Evolutionary conservation across 2,888 invertebrate species (phyloP).

Genomic region (Erebia palarica): DNA sequence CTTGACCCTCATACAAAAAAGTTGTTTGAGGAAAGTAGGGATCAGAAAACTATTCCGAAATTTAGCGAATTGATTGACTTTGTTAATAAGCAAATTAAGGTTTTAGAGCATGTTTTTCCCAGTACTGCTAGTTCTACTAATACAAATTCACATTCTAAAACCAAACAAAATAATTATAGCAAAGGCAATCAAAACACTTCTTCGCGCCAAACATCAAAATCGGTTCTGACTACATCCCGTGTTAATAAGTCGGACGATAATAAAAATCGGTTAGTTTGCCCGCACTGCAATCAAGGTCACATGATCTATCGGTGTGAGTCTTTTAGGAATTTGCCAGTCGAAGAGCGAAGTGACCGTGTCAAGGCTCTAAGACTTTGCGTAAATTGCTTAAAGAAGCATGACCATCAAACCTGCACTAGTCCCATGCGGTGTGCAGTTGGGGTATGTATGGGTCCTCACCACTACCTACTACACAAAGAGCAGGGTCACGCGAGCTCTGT

Average conservation of each 20-base stretch:
- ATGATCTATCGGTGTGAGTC: background rate
- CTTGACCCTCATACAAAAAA: conserved; percentile 25
- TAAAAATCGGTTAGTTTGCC: background rate
- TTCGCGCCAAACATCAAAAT: background rate
- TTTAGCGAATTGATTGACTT: conserved; percentile 21
- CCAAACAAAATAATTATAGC: no score
- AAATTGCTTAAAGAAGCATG: background rate
- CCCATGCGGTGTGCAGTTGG: background rate
- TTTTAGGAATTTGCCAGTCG: background rate
- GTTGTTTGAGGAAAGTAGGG: conserved; percentile 25
- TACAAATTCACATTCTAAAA: no score
- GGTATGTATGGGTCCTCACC: background rate
- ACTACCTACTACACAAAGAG: background rate
- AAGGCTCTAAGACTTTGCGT: background rate
- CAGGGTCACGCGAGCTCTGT: background rate
- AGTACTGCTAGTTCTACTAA: no score
- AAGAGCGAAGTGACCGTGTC: background rate
- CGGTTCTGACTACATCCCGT: background rate
- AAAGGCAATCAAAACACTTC: no score
- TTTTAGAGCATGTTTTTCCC: conserved; percentile 1
- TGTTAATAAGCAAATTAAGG: conserved; percentile 28
- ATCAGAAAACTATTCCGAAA: conserved; percentile 27
- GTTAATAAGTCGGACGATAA: background rate
- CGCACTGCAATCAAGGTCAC: background rate
- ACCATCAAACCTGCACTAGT: background rate